These are phyloP conservation scores for Spinus pinus DNA, from an alignment of 2,797 vertebrate species.

Conservation along the genomic window DNA sequence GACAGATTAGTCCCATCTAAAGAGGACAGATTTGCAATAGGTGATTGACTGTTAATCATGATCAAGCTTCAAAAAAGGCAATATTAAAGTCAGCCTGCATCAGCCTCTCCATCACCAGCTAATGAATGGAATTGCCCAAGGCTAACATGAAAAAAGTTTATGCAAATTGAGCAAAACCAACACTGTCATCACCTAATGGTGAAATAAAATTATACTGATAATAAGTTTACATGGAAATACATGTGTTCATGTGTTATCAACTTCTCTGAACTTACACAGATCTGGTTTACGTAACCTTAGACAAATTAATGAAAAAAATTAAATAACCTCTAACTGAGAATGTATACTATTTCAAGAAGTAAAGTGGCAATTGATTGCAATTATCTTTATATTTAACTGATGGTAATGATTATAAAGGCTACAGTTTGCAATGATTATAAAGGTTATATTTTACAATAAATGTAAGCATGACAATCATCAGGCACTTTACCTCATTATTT, in stretches of 20 bases:
- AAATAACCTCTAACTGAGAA: not conserved
- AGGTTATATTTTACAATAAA: constrained; percentile 30
- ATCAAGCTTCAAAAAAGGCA: constrained; percentile 17
- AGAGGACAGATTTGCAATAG: constrained; percentile 4
- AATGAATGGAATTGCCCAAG: not conserved
- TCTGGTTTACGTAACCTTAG: not conserved
- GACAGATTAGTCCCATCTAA: constrained; percentile 54
- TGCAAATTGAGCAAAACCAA: not conserved
- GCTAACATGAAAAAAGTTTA: constrained; percentile 9
- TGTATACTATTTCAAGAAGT: not conserved
- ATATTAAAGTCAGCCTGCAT: constrained; percentile 3
- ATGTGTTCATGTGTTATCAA: not conserved
- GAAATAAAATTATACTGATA: constrained; percentile 1
- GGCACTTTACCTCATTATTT: not conserved
- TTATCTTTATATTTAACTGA: constrained; percentile 43
- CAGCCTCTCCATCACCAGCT: not conserved
- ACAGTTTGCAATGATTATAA: not conserved
- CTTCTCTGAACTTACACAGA: not conserved
- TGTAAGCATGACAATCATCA: not conserved
- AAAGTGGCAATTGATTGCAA: constrained; percentile 4
- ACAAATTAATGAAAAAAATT: constrained; percentile 5
- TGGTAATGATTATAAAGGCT: constrained; percentile 26
- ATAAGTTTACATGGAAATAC: not conserved
- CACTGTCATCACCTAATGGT: not conserved
- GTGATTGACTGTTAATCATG: constrained; percentile 25